Evolutionary conservation across 2,888 invertebrate species (phyloP), one percentile per base, ranked within the genome.

Genomic region (Amblyteles armatorius): DNA sequence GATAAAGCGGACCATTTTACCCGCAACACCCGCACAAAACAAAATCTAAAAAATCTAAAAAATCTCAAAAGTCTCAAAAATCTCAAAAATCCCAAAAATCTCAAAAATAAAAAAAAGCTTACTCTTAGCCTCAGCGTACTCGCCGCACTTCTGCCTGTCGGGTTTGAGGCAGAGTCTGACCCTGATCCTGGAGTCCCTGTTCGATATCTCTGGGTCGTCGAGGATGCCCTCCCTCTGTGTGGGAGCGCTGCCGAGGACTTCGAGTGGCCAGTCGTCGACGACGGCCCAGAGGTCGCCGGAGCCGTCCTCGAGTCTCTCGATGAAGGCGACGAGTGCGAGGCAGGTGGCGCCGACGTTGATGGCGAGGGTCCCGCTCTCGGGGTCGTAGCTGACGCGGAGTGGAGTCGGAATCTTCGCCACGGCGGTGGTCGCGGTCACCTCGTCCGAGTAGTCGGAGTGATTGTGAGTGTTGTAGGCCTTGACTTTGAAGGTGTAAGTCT

Each of bases 401-500:
- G 98, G 97, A 0, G 96, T 94, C 0, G 97, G 97, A 74, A 98
- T 97, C 91, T 97, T 96, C 88, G 98, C 97, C 22, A 98, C 98
- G 89, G 97, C 96, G 0, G 98, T 98, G 4, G 97, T 96, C 57
- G 96, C 97, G 0, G 96, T 95, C 67, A 97, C 96, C 92, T 98
- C 98, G 90, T 97, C 97, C 0, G 98, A 98, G 91, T 97, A 97
- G 87, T 97, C 97, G 85, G 98, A 98, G 88, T 97, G 96, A 19
- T 98, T 98, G 93, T 97, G 97, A 0, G 97, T 97, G 92, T 98
- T 98, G 86, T 97, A 95, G 0, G 98, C 98, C 94, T 97, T 98
- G 83, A 97, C 98, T 95, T 97, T 98, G 94, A 98, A 98, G 0
- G 96, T 95, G 93, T 98, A 98, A 36, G 96, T 96, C 92, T 97